phyloP scores from a whole-genome alignment of 2,113 vertebrate species.

The Hydrolagus affinis region DNA sequence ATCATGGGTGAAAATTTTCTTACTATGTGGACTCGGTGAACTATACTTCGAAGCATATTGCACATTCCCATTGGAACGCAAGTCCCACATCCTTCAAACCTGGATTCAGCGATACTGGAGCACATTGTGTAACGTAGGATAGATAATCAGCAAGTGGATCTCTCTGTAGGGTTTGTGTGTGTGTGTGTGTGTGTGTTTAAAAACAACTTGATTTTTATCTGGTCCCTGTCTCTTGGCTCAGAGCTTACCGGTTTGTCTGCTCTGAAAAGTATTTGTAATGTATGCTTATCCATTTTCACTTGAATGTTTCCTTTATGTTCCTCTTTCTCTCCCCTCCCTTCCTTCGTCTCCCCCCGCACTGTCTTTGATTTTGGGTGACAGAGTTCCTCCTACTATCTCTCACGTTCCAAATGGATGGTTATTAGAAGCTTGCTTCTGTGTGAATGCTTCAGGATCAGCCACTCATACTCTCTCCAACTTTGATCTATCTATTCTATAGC shows the following conservation, averaged over 20 bases:
- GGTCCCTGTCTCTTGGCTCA: not conserved
- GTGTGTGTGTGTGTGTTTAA: not conserved
- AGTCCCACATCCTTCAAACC: not conserved
- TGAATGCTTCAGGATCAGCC: not conserved
- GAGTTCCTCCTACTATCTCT: not conserved
- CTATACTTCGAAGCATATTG: not conserved
- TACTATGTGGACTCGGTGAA: not conserved
- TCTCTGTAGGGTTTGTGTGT: not conserved
- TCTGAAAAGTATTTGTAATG: not conserved
- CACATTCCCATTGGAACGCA: not conserved
- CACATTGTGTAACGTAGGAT: not conserved
- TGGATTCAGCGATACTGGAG: not conserved
- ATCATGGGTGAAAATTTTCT: no score
- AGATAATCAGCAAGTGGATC: not conserved
- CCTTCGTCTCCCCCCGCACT: not conserved
- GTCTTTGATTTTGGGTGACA: not conserved
- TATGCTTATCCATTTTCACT: not conserved
- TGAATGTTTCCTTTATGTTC: not conserved
- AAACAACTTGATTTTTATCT: not conserved
- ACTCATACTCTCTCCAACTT: not conserved
- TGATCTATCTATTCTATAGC: not conserved
- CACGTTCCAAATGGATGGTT: not conserved
- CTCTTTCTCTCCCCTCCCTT: not conserved
- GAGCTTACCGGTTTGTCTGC: not conserved
- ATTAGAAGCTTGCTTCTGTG: no score